Evolutionary conservation across 2,888 invertebrate genomes (phyloP), one percentile per base, ranked within the genome.

Genomic region (Acanthosepion pharaonis): DNA sequence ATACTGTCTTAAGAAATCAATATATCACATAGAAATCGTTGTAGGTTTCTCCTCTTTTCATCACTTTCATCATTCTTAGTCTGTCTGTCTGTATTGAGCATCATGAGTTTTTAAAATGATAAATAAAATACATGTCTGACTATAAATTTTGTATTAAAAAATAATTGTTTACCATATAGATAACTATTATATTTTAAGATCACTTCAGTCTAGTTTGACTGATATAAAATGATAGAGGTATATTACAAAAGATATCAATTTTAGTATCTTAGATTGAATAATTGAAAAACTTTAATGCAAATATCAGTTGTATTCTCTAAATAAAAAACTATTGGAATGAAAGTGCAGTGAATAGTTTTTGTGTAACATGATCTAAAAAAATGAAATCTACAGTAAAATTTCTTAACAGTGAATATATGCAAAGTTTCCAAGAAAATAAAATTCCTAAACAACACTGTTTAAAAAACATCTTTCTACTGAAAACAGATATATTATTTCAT

Each of bases 1-100:
- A 78, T 78, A 78, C 78, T 78, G 78, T 78, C 78, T 78, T 78
- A n/a, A 78, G n/a, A 78, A 78, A 78, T 78, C 78, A 78, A 78
- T 78, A 78, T 78, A 78, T 78, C 78, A 78, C 78, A 78, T 78
- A 78, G 78, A 78, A 78, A 78, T 78, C 78, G 78, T 78, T 78
- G 78, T 78, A 78, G 78, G 78, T 78, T 78, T 78, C n/a, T 78
- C 78, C 78, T 78, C 78, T n/a, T 78, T 78, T 78, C 78, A 78
- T 78, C 78, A 78, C 78, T 11, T 78, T n/a, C 78, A 78, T n/a
- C n/a, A 33, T 78, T 78, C n/a, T 78, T 78, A 78, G 78, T 78
- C 78, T 78, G 78, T 78, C 78, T 78, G 78, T 78, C n/a, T 78
- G 78, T 78, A 78, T 78, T 78, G 78, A 78, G 78, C 78, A 78